Base-by-base conservation (phyloP, 2,113 vertebrate species). In the Trachemys scripta region DNA sequence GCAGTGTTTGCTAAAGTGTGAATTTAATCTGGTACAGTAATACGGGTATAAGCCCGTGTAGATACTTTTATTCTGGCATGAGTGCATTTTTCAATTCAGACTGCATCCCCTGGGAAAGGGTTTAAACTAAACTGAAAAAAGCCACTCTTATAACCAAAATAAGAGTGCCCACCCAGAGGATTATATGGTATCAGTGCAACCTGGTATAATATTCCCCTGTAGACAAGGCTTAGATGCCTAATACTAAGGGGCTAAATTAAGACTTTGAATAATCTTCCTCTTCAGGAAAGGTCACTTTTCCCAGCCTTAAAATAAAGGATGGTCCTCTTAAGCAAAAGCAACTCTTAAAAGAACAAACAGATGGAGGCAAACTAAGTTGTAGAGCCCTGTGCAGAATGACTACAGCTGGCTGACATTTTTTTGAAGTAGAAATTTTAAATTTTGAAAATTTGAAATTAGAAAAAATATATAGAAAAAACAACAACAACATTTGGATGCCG, bases 291-390 rank as follows among this genome's bases (percentile, higher is more conserved):
- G 85, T 92, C 20, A 54, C 94, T 83, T 88, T 91, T 93, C 45
- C 47, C 51, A 80, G 92, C 87, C 93, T 95, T 45, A 80, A 24
- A 54, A 91, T 97, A 90, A 92, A 93, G 89, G 93, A 93, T 69
- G 87, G 7, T 94, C 88, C 95, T 81, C 75, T 91, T 88, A 88
- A 95, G 90, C 93, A 96, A 95, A 94, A 92, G 84, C 81, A 96
- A 90, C 47, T 51, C 20, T 11, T 83, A 95, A 94, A 93, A 90
- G 84, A 90, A 38, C 49, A 87, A 85, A 85, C 57, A 81, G 81
- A 50, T n/a, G 82, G 78, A 85, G 79, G 89, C 65, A 95, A 84
- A 94, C 85, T 88, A 80, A 78, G 56, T 35, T 84, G 84, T 49
- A 93, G 59, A 95, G 59, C 7, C 9, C 47, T 91, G 89, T 6